Conservation (phyloP, 2,888 invertebrate genomes). For the Leucophenga montana region DNA sequence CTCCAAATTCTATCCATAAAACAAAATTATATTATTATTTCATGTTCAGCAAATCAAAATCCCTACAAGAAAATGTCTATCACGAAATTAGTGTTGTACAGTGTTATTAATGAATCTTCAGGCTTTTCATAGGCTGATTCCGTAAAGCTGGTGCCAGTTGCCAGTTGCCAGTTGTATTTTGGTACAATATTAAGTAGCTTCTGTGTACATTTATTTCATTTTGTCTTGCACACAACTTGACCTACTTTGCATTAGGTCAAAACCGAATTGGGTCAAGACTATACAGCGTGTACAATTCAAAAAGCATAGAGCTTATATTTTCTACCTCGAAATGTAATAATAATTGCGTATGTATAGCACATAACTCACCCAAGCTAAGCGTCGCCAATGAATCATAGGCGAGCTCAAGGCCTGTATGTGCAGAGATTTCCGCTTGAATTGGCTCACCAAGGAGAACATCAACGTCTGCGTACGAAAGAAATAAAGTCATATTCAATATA, state of each 20-base stretch:
- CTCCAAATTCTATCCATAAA: no score
- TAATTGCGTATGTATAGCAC: conserved; percentile 22
- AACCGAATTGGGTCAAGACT: neutral
- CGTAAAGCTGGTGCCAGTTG: no score
- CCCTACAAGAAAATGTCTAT: no score
- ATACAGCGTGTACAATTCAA: conserved; percentile 25
- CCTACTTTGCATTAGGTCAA: neutral
- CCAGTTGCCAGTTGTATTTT: no score
- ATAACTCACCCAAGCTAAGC: conserved; percentile 79
- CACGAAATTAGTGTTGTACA: no score
- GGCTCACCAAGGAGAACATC: conserved; percentile 83
- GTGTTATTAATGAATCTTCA: no score
- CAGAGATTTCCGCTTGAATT: conserved; percentile 82
- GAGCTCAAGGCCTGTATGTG: conserved; percentile 83
- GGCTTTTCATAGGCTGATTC: no score
- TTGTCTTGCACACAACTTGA: neutral
- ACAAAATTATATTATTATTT: no score
- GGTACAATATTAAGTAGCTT: no score
- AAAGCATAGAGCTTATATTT: conserved; percentile 4
- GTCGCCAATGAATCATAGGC: conserved; percentile 82
- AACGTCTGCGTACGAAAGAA: conserved; percentile 74
- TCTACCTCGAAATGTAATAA: conserved; percentile 13
- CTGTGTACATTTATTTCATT: no score
- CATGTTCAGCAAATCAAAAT: no score
- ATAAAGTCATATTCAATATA: conserved; percentile 35